Base-by-base conservation (phyloP, 2,888 invertebrate genomes). In the Girardia tigrina region DNA sequence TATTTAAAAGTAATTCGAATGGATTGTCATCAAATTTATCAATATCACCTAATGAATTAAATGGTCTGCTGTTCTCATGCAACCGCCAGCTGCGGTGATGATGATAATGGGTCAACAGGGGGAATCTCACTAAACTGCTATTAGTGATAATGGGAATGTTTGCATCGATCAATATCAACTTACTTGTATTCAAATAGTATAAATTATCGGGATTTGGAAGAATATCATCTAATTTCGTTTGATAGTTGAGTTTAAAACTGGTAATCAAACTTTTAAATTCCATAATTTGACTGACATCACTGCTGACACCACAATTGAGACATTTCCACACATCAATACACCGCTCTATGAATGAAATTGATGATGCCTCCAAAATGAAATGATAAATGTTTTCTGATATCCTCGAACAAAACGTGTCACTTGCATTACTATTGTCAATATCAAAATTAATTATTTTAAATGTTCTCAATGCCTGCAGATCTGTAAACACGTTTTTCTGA, bases 71-170 rank as follows among this genome's bases (percentile, higher is more conserved):
- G 23, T 56, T 56, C n/a, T 56, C 56, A 23, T 56, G 56, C n/a
- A 16, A 56, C 23, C 56, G 56, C 56, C 56, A 56, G 23, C 56
- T 56, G 56, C 56, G 56, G 23, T 56, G 56, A n/a, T 56, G 56
- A 56, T 56, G 56, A n/a, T 56, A 56, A n/a, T 56, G 56, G 56
- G 56, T 56, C 4, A 56, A n/a, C n/a, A 56, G n/a, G 23, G 56
- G 56, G 23, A 56, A 56, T n/a, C 56, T 4, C 4, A 16, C 56
- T n/a, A 56, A n/a, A 56, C n/a, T 56, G 8, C 56, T 56, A n/a
- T 23, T 56, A n/a, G 56, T 8, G n/a, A 56, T 56, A 2, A 4
- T 8, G n/a, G 56, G 4, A n/a, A 56, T 56, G 56, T 56, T n/a
- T 4, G 56, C 23, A n/a, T 56, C 56, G 23, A 56, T 56, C 56